Base-by-base conservation (phyloP, 2,888 invertebrate genomes). In the Diogma glabrata region DNA sequence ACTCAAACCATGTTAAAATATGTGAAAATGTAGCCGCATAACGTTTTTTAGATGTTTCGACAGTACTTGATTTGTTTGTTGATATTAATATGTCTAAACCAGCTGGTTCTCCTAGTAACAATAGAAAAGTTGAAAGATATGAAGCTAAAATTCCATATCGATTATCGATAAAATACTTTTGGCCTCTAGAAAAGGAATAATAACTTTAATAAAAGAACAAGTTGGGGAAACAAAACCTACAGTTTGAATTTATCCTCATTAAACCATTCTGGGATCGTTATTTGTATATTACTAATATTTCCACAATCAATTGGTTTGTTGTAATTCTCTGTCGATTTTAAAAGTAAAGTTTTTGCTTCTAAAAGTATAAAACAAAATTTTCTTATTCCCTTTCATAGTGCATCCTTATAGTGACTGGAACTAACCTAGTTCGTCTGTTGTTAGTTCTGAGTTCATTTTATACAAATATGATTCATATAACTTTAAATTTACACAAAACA, bases 211-310 rank as follows among this genome's bases (percentile, higher is more conserved):
- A n/a, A n/a, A n/a, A n/a, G n/a, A n/a, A n/a, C n/a, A n/a, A n/a
- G n/a, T n/a, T n/a, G n/a, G n/a, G n/a, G n/a, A n/a, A n/a, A n/a
- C n/a, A n/a, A n/a, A n/a, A n/a, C n/a, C n/a, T n/a, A n/a, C n/a
- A n/a, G 46, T 17, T 26, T 46, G 17, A 22, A 48, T 48, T 48
- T 48, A 9, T 48, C 33, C 9, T 30, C 33, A 48, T 48, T 20
- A 22, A 30, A 48, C 48, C 48, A 48, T 30, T 14, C 5, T 7
- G 48, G 48, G n/a, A 47, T 26, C 19, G 26, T 19, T 7, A 47
- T 19, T 5, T 47, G 16, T 12, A 47, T n/a, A 17, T 47, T 23
- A 22, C 43, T 9, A 3, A 23, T 20, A 4, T 22, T 43, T 43
- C 43, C 43, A 3, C 22, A 8, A 43, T 43, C 43, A 7, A 43